A percentile compares a stretch with the other conserved stretches of the same genome.
Evolutionary conservation across 2,113 vertebrate species (phyloP).

Genomic region (Siniperca chuatsi): DNA sequence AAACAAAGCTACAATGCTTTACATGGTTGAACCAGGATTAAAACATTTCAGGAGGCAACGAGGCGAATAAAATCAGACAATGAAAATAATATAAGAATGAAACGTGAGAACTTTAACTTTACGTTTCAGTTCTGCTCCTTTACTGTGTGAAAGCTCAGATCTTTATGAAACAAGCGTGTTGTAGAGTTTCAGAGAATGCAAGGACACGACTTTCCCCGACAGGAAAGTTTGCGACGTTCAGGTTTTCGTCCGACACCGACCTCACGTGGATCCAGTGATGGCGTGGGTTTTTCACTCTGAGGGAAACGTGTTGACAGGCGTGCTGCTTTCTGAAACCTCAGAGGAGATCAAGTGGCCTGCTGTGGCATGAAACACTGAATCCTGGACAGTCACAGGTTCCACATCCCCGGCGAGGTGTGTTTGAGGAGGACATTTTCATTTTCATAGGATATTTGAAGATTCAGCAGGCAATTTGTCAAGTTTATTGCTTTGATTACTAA

Average conservation of each 20-base stretch:
- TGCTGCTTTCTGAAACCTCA: slow-evolving; percentile 29
- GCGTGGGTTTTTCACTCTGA: not conserved
- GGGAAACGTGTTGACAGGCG: slow-evolving; percentile 49
- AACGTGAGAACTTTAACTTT: not conserved
- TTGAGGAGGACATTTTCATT: not conserved
- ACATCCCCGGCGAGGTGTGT: not conserved
- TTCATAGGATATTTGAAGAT: not conserved
- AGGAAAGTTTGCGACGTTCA: not conserved
- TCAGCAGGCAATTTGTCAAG: not conserved
- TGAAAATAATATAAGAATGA: too few relatives aligned
- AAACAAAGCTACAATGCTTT: too few relatives aligned
- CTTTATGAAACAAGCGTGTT: not conserved
- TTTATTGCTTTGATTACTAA: not conserved
- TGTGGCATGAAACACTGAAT: not conserved
- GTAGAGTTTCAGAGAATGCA: not conserved
- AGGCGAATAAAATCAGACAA: too few relatives aligned
- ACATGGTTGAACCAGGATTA: too few relatives aligned
- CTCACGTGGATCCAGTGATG: not conserved
- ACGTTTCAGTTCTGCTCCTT: not conserved
- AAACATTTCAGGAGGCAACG: too few relatives aligned
- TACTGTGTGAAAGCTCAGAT: not conserved
- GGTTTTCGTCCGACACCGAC: not conserved
- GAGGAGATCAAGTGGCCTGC: slow-evolving; percentile 11
- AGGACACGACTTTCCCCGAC: not conserved
- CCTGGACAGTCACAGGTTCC: not conserved